A percentile compares a stretch with the other conserved stretches of the same genome.
Evolutionary conservation across 2,888 invertebrate genomes (phyloP).

Genomic region (Lithophane ornitopus): DNA sequence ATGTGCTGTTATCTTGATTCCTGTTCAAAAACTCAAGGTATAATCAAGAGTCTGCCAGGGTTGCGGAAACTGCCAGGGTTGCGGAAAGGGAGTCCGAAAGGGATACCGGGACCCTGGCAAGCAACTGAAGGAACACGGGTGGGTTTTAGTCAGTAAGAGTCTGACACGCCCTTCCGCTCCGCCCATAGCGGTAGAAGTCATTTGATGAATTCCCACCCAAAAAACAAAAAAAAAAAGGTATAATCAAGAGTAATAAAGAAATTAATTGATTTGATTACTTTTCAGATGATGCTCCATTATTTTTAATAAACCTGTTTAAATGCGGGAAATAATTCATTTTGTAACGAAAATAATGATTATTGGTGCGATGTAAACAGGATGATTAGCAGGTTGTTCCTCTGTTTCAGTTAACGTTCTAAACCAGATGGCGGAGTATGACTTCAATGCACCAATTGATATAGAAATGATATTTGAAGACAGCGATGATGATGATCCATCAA

Average conservation of each 20-base stretch:
- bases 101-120: too few species aligned
- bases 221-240: too few species aligned
- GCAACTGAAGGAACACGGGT: too few species aligned
- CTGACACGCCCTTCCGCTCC: too few species aligned
- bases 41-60: too few species aligned
- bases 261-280: neutral
- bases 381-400: constrained; percentile 23
- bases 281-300: neutral
- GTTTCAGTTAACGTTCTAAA: constrained; percentile 62
- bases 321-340: neutral
- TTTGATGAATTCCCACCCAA: too few species aligned
- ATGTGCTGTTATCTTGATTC: neutral
- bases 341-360: neutral
- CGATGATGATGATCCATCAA: constrained; percentile 61
- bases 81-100: too few species aligned
- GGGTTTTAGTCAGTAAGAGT: too few species aligned
- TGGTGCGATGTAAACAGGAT: neutral
- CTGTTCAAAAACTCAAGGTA: neutral
- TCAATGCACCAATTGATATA: constrained; percentile 67
- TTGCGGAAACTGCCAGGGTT: too few species aligned
- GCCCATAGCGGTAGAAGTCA: too few species aligned
- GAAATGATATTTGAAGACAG: constrained; percentile 70
- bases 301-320: neutral
- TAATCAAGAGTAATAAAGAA: neutral
- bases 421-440: constrained; percentile 71